Evolutionary conservation across 1,140 invertebrate genomes (phyloP).

Genomic region (Sinella curviseta): DNA sequence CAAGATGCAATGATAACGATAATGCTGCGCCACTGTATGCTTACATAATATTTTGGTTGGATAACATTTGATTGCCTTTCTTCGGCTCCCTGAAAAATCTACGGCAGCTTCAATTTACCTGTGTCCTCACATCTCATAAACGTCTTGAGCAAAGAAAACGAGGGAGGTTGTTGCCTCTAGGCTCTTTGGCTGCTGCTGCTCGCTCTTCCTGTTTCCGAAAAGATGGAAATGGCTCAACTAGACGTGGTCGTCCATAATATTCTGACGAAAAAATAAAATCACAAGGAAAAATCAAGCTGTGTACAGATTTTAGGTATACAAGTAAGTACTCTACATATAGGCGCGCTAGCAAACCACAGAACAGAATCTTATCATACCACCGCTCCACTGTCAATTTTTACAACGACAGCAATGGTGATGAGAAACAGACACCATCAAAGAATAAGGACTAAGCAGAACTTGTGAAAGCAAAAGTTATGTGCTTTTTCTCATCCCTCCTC

Average conservation of each 20-base stretch:
- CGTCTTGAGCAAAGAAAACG: neutral
- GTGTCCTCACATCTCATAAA: slow-evolving; percentile 21
- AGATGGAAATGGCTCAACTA: neutral
- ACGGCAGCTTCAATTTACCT: neutral
- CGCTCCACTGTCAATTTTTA: too few relatives aligned
- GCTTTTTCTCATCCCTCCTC: too few relatives aligned
- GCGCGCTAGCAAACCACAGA: too few relatives aligned
- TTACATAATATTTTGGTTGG: neutral
- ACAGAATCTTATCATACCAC: too few relatives aligned
- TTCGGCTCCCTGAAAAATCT: neutral
- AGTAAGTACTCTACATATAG: too few relatives aligned
- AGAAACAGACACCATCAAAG: too few relatives aligned
- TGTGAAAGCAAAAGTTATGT: too few relatives aligned
- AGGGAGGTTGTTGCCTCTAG: neutral
- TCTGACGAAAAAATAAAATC: neutral
- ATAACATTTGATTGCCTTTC: slow-evolving; percentile 22
- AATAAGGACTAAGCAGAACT: too few relatives aligned
- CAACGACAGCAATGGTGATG: too few relatives aligned
- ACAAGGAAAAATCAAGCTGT: too few relatives aligned
- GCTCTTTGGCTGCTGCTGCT: neutral
- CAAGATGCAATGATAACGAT: neutral
- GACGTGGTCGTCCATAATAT: neutral
- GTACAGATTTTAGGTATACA: neutral
- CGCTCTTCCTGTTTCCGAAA: neutral
- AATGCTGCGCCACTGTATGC: neutral